A percentile compares a stretch with the other conserved stretches of the same genome.
phyloP scores from a whole-genome alignment of 2,113 vertebrate genomes.

The Halichoerus grypus region DNA sequence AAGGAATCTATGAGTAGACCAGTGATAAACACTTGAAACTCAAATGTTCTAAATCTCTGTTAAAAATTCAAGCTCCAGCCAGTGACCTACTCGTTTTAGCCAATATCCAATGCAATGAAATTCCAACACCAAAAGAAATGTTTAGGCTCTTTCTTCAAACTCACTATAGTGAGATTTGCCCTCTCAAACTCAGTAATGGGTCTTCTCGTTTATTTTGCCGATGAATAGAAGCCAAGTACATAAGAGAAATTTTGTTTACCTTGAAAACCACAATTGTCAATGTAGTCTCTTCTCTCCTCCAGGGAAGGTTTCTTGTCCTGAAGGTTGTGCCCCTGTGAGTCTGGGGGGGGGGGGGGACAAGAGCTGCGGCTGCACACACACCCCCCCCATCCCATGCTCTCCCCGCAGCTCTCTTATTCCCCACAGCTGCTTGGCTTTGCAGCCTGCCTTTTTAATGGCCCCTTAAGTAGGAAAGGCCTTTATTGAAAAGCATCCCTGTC shows the following conservation, averaged over 20 bases:
- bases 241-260: neutral
- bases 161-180: neutral
- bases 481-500: neutral
- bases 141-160: neutral
- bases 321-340: rapidly evolving
- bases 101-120: neutral
- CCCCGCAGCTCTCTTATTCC: neutral
- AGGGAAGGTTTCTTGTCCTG: neutral
- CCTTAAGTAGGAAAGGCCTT: neutral
- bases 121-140: neutral
- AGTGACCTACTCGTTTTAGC: neutral
- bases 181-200: neutral
- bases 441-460: neutral
- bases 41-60: neutral
- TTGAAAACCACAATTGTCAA: neutral
- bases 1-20: neutral
- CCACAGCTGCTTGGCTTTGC: neutral
- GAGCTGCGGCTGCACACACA: neutral
- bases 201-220: neutral
- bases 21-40: neutral
- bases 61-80: neutral
- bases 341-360: neutral
- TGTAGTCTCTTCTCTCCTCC: neutral
- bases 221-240: neutral
- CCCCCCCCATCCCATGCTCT: neutral